Evolutionary conservation across 1,140 invertebrate species (phyloP).

Genomic region (Pachyrhynchus sulphureomaculatus): DNA sequence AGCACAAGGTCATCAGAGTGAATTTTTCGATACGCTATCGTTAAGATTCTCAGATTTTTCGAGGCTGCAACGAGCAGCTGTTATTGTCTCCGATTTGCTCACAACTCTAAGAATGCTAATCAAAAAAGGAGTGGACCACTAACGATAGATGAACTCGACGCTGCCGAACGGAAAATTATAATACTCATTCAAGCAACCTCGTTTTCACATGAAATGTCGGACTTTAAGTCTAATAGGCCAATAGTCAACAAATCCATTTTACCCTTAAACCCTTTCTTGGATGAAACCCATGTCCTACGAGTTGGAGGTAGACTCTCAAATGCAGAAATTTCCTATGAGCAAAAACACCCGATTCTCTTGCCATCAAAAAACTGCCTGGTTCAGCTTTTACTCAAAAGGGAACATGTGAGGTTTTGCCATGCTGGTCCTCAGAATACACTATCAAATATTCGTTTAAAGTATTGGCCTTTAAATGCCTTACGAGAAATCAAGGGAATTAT

Average conservation of each 20-base stretch:
- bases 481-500: conserved; percentile 12
- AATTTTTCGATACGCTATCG: too few relatives aligned
- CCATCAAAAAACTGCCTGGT: conserved; percentile 14
- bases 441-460: conserved; percentile 14
- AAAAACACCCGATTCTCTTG: conserved; percentile 30
- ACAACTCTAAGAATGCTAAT: too few relatives aligned
- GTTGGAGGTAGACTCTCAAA: conserved; percentile 40
- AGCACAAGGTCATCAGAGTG: too few relatives aligned
- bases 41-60: too few relatives aligned
- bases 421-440: conserved; percentile 17
- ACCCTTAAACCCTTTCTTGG: conserved; percentile 22
- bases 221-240: not conserved
- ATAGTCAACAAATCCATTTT: conserved; percentile 6
- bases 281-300: conserved; percentile 32
- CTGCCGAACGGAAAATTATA: too few relatives aligned
- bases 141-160: too few relatives aligned
- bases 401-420: conserved; percentile 23
- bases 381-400: conserved; percentile 10
- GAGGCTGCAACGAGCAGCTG: too few relatives aligned
- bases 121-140: too few relatives aligned
- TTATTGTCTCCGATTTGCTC: too few relatives aligned
- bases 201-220: conserved; percentile 2
- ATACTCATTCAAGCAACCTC: too few relatives aligned
- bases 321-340: conserved; percentile 19
- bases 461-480: conserved; percentile 17